Evolutionary conservation across 2,888 invertebrate genomes (phyloP), one percentile per base, ranked within the genome.

Genomic region (Patella depressa): DNA sequence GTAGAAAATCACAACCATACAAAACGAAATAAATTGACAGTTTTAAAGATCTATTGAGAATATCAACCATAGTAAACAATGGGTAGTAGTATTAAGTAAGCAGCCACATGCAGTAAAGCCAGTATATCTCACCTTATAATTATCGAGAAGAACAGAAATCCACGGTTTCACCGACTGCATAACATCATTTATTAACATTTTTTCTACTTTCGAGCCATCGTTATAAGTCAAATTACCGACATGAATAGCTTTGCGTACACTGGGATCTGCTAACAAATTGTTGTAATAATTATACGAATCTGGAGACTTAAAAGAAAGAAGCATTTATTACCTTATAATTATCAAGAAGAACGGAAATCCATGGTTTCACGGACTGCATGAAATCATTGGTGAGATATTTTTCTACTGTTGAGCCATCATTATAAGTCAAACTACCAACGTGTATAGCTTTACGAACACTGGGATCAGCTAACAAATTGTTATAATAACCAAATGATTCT

Each of bases 181-280:
- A 12, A 90, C 79, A 90, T 98, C 98, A 69, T 93, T 92, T 82
- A 94, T 93, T 34, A 98, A 91, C 89, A 95, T 93, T 9, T 93
- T 87, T 89, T 96, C 96, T 0, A 97, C 97, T n/a, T 69, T 92
- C 0, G 74, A 57, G 0, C 90, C 90, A 75, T 81, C 80, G 79
- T 90, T 85, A 89, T 96, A 97, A 0, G 95, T 93, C 45, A 94
- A 91, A 85, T 95, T 95, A 3, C 98, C 97, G 0, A 98, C 97
- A 90, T 98, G 97, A 79, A 98, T 95, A 0, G 95, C 94, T 75
- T 93, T 93, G 2, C 97, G 93, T 0, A 95, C 94, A 71, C 93
- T 78, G 3, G 88, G 86, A 34, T 82, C 77, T 17, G 87, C 86
- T 45, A 90, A 77, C 72, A 83, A 87, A 15, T 92, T 72, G 92